Evolutionary conservation across 2,888 invertebrate species (phyloP), one percentile per base, ranked within the genome.

Genomic region (Horisme vitalbata): DNA sequence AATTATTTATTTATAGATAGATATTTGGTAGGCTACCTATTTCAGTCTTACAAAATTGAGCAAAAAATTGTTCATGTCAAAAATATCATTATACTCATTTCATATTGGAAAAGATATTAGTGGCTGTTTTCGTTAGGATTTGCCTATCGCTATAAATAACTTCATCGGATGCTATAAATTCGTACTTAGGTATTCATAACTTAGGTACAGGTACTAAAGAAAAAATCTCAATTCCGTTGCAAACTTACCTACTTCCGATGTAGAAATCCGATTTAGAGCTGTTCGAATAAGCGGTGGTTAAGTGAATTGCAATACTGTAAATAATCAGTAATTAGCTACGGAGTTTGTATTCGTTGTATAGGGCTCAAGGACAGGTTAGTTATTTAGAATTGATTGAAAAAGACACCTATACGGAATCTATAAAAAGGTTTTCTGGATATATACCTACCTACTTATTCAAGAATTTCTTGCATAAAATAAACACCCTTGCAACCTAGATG

Each of bases 241-340:
- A 39, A 44, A 49, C 15, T 5, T 18, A 18, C 18, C 18, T 18
- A 36, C 44, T 44, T 44, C 49, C 49, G 44, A 49, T 49, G 49
- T 32, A 23, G 49, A 44, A 49, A 49, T 35, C 39, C 27, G 41
- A 32, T 39, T 39, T 35, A 43, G 37, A 44, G 41, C 20, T 14
- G 23, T 30, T 44, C 34, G 38, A 34, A 27, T n/a, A n/a, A n/a
- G n/a, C n/a, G 14, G 15, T 20, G 15, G 32, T 15, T 15, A 45
- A 13, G 18, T 21, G 30, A 30, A 38, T 33, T 37, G 41, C 39
- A 27, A 13, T 34, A 37, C 28, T 48, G 41, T 33, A 30, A 31
- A 44, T 35, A 49, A 39, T 39, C 26, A 38, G 37, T 43, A 38
- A 35, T 44, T 39, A 49, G 30, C 20, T 31, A 35, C 26, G 34